Evolutionary conservation across 2,797 vertebrate species (phyloP).

Genomic region (Myotis findleyi): DNA sequence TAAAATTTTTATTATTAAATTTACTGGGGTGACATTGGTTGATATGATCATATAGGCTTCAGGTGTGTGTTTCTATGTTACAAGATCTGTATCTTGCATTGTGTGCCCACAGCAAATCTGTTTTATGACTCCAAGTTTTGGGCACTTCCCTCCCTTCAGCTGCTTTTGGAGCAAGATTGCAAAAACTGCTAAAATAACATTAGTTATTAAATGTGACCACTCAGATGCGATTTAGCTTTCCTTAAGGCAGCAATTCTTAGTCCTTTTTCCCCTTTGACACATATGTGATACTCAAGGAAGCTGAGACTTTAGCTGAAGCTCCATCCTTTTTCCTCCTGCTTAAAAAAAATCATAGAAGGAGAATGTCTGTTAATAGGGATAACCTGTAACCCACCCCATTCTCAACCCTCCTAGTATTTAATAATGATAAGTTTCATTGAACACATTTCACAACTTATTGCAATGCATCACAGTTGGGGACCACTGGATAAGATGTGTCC

Average conservation of each 20-base stretch:
- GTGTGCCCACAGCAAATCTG: background rate
- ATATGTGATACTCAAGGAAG: background rate
- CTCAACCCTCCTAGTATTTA: background rate
- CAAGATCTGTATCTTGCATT: too few species aligned
- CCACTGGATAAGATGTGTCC: background rate
- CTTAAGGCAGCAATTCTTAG: background rate
- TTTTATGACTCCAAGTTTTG: conserved; percentile 3
- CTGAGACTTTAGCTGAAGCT: background rate
- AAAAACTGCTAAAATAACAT: background rate
- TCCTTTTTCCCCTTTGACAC: background rate
- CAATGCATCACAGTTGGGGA: background rate
- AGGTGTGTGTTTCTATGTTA: too few species aligned
- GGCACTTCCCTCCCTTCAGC: background rate
- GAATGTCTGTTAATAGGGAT: background rate
- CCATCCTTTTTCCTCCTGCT: background rate
- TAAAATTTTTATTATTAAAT: too few species aligned
- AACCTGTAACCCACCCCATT: background rate
- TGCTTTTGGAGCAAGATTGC: background rate
- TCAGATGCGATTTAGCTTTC: background rate
- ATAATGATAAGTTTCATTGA: conserved; percentile 40
- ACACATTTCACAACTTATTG: background rate
- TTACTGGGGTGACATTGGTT: too few species aligned
- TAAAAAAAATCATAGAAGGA: background rate
- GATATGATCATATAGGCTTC: too few species aligned
- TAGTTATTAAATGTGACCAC: background rate